Base-by-base conservation (phyloP, 2,113 vertebrate genomes). In the Syngnathoides biaculeatus region DNA sequence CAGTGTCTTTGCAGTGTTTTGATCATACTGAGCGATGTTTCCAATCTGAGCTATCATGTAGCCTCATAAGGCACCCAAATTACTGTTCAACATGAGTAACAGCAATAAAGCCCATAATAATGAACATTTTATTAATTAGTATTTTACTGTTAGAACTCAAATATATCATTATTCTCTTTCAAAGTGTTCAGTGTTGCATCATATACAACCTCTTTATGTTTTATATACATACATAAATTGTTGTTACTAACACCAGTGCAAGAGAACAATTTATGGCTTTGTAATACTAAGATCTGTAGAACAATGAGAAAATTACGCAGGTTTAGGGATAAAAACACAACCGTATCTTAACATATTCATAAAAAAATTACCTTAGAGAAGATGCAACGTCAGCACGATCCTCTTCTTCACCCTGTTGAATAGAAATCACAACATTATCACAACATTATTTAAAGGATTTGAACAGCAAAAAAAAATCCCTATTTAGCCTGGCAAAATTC, bases 321-420 rank as follows among this genome's bases (percentile, higher is more conserved):
- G 17, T 35, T 17, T 35, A 7, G 38, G 8, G 2, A 62, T 62
- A n/a, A 42, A 42, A 62, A 24, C 35, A 20, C 5, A 8, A 22
- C 8, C 17, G 12, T 47, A 53, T 45, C 8, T 35, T 48, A 57
- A 14, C 27, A 14, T 38, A 55, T 27, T 5, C 27, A 26, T 7
- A 19, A 48, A 38, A n/a, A 62, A 12, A 8, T 52, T 53, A 89
- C 88, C 83, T 80, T 77, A 26, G 74, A 88, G n/a, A 35, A 69
- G 75, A 62, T 20, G 10, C 79, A 72, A 69, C 17, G 79, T 75
- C 61, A 39, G 56, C n/a, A n/a, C 39, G 20, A 69, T 71, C 70
- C 70, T 81, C 81, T 73, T 87, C 77, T 84, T 86, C 79, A 75
- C 79, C 84, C 88, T 88, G 75, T 62, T 14, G 65, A 55, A 65